Conservation (phyloP, 2,113 vertebrate genomes). For the Grus americana region DNA sequence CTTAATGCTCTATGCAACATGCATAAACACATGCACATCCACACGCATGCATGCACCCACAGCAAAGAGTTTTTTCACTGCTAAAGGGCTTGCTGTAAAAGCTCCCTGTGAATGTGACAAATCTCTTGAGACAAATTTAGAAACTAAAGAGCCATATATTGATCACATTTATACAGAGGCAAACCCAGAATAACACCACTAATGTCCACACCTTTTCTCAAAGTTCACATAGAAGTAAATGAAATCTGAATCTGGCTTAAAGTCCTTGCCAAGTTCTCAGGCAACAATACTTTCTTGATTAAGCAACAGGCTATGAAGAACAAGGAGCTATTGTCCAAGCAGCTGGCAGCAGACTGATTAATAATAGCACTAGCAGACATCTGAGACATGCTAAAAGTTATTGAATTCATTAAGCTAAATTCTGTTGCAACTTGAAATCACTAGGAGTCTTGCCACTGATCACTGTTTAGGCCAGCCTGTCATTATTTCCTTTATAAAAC, state of each 20-base stretch:
- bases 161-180: neutral
- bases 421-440: slow-evolving; percentile 21
- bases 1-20: slow-evolving; percentile 20
- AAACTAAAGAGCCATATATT: neutral
- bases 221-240: slow-evolving; percentile 17
- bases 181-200: slow-evolving; percentile 6
- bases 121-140: neutral
- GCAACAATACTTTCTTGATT: slow-evolving; percentile 57
- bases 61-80: neutral
- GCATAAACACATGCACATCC: slow-evolving; percentile 2
- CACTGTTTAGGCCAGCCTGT: neutral
- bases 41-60: neutral
- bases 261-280: slow-evolving; percentile 35
- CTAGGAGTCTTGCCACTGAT: neutral
- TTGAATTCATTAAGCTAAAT: slow-evolving; percentile 48
- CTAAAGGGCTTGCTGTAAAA: neutral
- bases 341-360: slow-evolving; percentile 48
- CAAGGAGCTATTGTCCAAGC: slow-evolving; percentile 42
- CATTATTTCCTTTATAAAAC: neutral
- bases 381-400: slow-evolving; percentile 42
- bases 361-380: neutral
- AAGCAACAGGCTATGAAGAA: slow-evolving; percentile 29
- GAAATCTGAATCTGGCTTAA: slow-evolving; percentile 33
- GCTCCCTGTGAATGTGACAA: neutral
- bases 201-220: neutral